Base-by-base conservation (phyloP, 92 coral and sea anemone genomes). In the Actinernus sp. region DNA sequence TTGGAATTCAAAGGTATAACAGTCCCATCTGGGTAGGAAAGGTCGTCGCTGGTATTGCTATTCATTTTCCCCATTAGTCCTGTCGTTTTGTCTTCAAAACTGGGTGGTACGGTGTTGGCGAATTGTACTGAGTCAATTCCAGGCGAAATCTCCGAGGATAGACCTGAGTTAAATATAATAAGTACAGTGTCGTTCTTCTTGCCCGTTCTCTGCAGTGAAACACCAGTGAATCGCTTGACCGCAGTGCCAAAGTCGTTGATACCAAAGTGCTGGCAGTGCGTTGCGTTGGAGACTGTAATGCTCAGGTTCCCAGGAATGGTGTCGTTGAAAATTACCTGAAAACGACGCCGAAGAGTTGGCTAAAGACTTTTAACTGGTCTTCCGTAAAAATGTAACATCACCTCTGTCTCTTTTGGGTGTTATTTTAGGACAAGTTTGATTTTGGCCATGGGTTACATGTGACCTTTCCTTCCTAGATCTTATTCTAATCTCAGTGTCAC, bases 31-130 rank as follows among this genome's bases (percentile, higher is more conserved):
- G 79, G 96, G 58, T 61, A 74, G 32, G 60, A 58, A 2, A 68
- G 27, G 29, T 89, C 96, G 54, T 89, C 96, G 9, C 65, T 59
- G 49, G 55, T 58, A 51, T 79, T 60, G 3, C 80, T 82, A 39
- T 89, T 89, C 38, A 85, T 61, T 37, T 26, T 68, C 10, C 96
- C 96, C 66, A 85, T 43, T 13, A 89, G 85, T 17, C 96, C 96
- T 47, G 50, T 54, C 27, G 96, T 85, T 24, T 68, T 83, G 59
- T 86, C 81, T 48, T 49, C 73, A 55, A 87, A 34, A 2, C 72
- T 78, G 13, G 43, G 76, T 11, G 87, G 83, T 18, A 72, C 79
- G 24, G 48, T 66, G 50, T 79, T 63, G 2, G 80, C 58, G 16
- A 89, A 53, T 40, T 89, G 91, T 51, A 89, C 30, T 39, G 82